Percentiles rank a stretch among this genome's conserved stretches.
Conservation (phyloP, 2,797 vertebrate species). For the Malacoctenus gilli region DNA sequence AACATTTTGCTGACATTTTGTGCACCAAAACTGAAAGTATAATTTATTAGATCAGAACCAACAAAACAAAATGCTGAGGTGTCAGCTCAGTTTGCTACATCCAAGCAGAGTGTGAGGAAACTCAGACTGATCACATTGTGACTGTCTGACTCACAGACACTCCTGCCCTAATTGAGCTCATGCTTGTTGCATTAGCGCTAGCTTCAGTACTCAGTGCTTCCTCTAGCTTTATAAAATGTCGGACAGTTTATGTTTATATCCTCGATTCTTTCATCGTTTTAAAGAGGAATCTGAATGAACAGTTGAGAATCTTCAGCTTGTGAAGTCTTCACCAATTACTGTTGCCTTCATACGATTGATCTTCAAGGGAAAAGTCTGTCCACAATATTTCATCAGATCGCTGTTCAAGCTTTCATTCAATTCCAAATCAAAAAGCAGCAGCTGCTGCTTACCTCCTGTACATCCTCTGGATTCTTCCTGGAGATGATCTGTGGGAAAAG, state of each 20-base stretch:
- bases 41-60: too few relatives aligned
- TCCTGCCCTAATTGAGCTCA: slow-evolving; percentile 71
- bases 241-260: too few relatives aligned
- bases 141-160: slow-evolving; percentile 27
- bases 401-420: background rate
- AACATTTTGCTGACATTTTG: too few relatives aligned
- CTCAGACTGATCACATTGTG: too few relatives aligned
- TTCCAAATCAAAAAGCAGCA: background rate
- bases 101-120: too few relatives aligned
- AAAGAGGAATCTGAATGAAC: background rate
- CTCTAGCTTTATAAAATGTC: slow-evolving; percentile 19
- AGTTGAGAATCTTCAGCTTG: too few relatives aligned
- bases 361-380: too few relatives aligned
- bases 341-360: too few relatives aligned
- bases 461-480: slow-evolving; percentile 94
- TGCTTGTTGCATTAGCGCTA: slow-evolving; percentile 62
- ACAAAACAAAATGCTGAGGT: too few relatives aligned
- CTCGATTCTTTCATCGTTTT: slow-evolving; percentile 1
- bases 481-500: slow-evolving; percentile 88
- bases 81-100: too few relatives aligned
- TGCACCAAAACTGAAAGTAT: too few relatives aligned
- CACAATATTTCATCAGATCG: background rate
- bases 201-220: slow-evolving; percentile 35
- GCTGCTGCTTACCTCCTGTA: slow-evolving; percentile 92
- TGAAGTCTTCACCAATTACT: too few relatives aligned